Percentiles rank a stretch among this genome's conserved stretches.
Conservation (phyloP, 2,113 vertebrate species). For the Ameiurus melas region DNA sequence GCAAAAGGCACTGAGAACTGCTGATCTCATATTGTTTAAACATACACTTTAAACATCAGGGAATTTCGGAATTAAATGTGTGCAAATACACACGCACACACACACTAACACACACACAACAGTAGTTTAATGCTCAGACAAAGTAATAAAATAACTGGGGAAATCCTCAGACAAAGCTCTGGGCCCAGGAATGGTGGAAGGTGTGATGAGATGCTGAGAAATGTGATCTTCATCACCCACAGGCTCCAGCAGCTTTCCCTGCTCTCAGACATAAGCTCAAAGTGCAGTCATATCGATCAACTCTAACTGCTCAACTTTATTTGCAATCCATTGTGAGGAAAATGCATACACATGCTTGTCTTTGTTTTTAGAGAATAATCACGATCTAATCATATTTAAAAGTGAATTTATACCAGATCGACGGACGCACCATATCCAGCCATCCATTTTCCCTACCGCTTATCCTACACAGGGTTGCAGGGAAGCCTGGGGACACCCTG, state of each 20-base stretch:
- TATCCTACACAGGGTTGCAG: no score
- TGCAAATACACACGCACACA: neutral
- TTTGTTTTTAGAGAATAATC: neutral
- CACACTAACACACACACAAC: neutral
- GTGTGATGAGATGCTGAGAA: neutral
- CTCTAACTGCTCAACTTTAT: neutral
- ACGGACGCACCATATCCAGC: neutral
- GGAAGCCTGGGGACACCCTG: no score
- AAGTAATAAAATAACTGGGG: neutral
- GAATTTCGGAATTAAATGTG: slow-evolving; percentile 9
- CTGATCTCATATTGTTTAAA: neutral
- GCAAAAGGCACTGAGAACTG: neutral
- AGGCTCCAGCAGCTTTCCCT: neutral
- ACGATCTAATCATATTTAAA: neutral
- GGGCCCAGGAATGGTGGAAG: neutral
- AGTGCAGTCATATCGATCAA: slow-evolving; percentile 6
- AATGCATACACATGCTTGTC: neutral
- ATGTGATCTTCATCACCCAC: neutral
- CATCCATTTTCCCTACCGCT: no score
- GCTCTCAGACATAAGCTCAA: neutral
- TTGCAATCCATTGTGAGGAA: neutral
- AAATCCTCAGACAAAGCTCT: neutral
- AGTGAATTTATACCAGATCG: neutral
- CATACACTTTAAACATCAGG: slow-evolving; percentile 3
- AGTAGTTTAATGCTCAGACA: neutral